phyloP scores from a whole-genome alignment of 2,113 vertebrate species.

The Mustela nigripes region DNA sequence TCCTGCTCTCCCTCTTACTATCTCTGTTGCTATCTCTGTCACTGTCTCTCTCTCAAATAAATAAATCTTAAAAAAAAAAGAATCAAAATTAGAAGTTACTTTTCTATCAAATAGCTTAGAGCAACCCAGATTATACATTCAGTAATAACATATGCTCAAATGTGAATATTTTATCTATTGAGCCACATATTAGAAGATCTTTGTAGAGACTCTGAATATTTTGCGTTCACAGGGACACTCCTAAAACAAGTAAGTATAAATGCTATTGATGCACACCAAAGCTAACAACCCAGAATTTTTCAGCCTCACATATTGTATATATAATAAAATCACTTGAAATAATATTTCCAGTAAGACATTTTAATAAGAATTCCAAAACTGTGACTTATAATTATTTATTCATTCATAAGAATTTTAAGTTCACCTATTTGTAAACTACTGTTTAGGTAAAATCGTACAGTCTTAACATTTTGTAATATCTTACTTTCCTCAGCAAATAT shows the following conservation, averaged over 20 bases:
- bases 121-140: neutral
- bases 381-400: neutral
- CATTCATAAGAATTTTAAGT: neutral
- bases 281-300: neutral
- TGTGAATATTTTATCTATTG: slow-evolving; percentile 16
- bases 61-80: neutral
- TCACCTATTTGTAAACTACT: neutral
- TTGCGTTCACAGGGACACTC: neutral
- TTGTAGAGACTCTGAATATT: neutral
- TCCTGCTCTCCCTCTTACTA: neutral
- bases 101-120: slow-evolving; percentile 4
- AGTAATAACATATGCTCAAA: neutral
- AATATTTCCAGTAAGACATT: neutral
- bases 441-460: neutral
- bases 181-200: neutral
- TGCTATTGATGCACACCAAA: neutral
- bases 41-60: neutral
- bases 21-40: neutral
- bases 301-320: neutral
- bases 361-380: slow-evolving; percentile 48
- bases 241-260: neutral
- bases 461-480: slow-evolving; percentile 32
- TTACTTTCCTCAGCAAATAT: slow-evolving; percentile 41
- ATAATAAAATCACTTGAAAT: neutral
- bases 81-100: slow-evolving; percentile 59